phyloP scores from a whole-genome alignment of 2,888 invertebrate species.

The Polymixis flavicincta region DNA sequence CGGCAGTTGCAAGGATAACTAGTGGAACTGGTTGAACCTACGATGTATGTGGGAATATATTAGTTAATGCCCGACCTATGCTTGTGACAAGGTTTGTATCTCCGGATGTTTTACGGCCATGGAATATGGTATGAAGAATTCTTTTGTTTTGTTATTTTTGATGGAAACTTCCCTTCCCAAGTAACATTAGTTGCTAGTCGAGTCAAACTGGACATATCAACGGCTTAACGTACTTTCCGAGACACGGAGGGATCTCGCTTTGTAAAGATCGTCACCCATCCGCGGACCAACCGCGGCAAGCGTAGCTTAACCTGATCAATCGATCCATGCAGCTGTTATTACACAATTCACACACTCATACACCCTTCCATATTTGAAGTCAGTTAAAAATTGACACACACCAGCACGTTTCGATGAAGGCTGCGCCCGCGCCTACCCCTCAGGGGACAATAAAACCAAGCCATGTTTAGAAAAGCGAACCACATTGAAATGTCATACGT shows the following conservation, averaged over 20 bases:
- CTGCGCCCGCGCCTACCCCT: conserved; percentile 30
- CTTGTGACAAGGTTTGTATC: conserved; percentile 44
- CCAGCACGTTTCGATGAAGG: neutral
- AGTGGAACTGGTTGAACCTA: conserved; percentile 42
- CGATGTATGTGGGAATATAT: conserved; percentile 48
- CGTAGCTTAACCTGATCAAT: too few relatives aligned
- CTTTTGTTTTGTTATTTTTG: conserved; percentile 1
- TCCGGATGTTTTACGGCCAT: neutral
- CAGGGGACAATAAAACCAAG: conserved; percentile 35
- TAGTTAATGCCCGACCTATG: conserved; percentile 12
- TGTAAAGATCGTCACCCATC: too few relatives aligned
- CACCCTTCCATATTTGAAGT: neutral
- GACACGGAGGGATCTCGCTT: too few relatives aligned
- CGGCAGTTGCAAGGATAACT: conserved; percentile 58
- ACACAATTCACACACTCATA: neutral
- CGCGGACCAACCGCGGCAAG: too few relatives aligned
- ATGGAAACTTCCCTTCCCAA: neutral
- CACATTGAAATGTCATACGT: conserved; percentile 56
- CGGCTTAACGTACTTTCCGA: too few relatives aligned
- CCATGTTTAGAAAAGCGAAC: conserved; percentile 58
- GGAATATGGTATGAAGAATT: neutral
- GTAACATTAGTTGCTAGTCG: too few relatives aligned
- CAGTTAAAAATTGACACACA: conserved; percentile 9
- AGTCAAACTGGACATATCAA: neutral
- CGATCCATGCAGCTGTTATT: too few relatives aligned